Evolutionary conservation across 1,140 invertebrate species (phyloP).

Genomic region (Diachasma alloeum): DNA sequence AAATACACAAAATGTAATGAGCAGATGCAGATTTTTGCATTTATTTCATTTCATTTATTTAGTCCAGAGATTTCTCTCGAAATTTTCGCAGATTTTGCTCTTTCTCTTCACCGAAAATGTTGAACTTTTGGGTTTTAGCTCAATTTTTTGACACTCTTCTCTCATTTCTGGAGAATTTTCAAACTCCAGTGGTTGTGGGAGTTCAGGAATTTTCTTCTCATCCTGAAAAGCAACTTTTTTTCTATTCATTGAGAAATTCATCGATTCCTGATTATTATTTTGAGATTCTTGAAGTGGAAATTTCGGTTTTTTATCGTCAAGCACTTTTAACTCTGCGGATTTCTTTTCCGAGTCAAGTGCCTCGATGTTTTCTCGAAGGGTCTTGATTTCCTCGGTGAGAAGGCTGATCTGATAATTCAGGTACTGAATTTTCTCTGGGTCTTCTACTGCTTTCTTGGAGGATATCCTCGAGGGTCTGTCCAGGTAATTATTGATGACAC

Average conservation of each 20-base stretch:
- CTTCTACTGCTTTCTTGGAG: background rate
- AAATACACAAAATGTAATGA: conserved; percentile 6
- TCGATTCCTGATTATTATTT: background rate
- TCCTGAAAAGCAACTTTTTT: background rate
- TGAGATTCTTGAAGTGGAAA: background rate
- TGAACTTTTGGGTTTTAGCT: no score
- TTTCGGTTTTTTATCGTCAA: background rate
- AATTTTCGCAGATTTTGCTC: no score
- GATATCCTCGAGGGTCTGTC: background rate
- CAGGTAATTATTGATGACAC: background rate
- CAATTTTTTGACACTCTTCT: no score
- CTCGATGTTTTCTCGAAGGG: no score
- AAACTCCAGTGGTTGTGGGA: no score
- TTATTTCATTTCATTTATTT: no score
- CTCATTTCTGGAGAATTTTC: no score
- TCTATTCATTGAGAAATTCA: background rate
- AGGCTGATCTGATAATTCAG: background rate
- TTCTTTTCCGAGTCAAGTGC: background rate
- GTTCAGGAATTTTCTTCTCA: background rate
- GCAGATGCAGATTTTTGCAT: background rate
- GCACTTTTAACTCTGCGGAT: background rate
- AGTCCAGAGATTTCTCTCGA: no score
- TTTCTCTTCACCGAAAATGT: no score
- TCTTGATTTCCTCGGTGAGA: no score
- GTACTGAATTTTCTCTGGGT: background rate